Evolutionary conservation across 2,888 invertebrate genomes (phyloP), one percentile per base, ranked within the genome.

Genomic region (Brachylomia viminalis): DNA sequence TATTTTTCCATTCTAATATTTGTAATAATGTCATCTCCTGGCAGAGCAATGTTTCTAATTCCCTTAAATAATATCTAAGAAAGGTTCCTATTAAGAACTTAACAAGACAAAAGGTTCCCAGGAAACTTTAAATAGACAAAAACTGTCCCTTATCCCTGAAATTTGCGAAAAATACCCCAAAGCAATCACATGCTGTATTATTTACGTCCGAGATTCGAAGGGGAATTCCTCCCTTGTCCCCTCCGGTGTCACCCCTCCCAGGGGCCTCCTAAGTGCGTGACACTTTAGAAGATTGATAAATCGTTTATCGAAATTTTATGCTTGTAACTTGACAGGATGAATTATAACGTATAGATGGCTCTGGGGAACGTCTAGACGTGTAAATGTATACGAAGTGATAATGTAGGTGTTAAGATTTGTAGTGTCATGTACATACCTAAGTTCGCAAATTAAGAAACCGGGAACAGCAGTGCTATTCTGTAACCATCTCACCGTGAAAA

Each of bases 261-360:
- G 64, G 56, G 70, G 59, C 80, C 88, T 84, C 84, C 85, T 85
- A 80, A 87, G 84, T 79, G 81, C 84, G 88, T 90, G 90, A 89
- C 90, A 88, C 80, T 86, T 83, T 71, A 84, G 79, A 89, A 90
- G 92, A 91, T 92, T 93, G 92, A 94, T 93, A 91, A 91, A 92
- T 92, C 88, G 87, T 83, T 86, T 83, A 83, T 79, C 89, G 82
- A 90, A 88, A 88, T 78, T 84, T 84, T 81, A 86, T 89, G 86
- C 85, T 80, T 85, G 84, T 78, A 74, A 80, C 76, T 84, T 86
- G 87, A 88, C 87, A 88, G 89, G 83, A 85, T 89, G 85, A 88
- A 85, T 88, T 87, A 88, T 90, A 75, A 75, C 66, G 75, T 80
- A 66, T 64, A 69, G 45, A 30, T 66, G 20, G 23, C 15, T 30